Evolutionary conservation across 2,888 invertebrate genomes (phyloP), one percentile per base, ranked within the genome.

Genomic region (Eucriotettix oculatus): DNA sequence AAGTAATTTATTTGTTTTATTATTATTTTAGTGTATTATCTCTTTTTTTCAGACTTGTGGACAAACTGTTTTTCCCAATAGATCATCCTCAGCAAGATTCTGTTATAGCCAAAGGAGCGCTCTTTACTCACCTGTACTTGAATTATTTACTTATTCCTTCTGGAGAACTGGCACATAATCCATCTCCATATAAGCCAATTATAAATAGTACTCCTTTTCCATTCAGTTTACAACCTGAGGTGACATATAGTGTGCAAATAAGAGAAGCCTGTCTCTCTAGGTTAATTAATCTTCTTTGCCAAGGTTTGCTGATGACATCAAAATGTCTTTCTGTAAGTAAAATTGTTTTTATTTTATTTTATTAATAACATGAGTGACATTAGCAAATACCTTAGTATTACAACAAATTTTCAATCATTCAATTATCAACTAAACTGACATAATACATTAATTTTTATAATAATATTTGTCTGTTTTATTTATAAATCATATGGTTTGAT

Each of bases 311-410:
- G 68, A 75, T 80, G 9, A 79, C 85, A 1, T 78, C 84, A 58
- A 87, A 83, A 73, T 76, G 80, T 72, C 78, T 82, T 66, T 79
- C 82, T 68, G 87, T 86, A 71, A 80, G 82, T 75, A 59, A 42
- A 16, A 40, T 42, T 14, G 10, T 16, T 29, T 29, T 54, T 54
- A 17, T n/a, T 53, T 9, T 16, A 53, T 11, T 16, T 16, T n/a
- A n/a, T n/a, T n/a, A n/a, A n/a, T n/a, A n/a, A n/a, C n/a, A n/a
- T n/a, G n/a, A 54, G n/a, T 52, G 0, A 54, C 54, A 1, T 54
- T 11, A 29, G 16, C 12, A 29, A 58, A n/a, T 53, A 40, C 43
- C 12, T 52, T 10, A 52, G 43, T 59, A 16, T 42, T 40, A 16
- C 41, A 56, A 56, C 10, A 57, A 41, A 52, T 41, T n/a, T n/a